Conservation (phyloP, 1,140 invertebrate species). For the Drosophila persimilis region DNA sequence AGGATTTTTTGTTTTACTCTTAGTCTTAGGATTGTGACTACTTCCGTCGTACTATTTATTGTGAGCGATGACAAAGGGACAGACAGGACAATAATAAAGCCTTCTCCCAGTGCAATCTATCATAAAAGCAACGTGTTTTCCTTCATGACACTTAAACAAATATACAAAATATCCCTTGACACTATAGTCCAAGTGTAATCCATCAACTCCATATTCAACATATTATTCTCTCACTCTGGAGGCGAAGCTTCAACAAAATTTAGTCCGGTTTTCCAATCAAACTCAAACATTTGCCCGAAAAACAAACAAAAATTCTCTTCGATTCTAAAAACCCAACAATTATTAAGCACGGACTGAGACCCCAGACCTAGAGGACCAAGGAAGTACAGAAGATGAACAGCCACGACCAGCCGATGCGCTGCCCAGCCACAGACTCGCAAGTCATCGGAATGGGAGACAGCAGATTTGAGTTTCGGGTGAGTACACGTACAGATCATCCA, state of each 20-base stretch:
- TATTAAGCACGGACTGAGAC: no score
- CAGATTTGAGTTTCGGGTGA: constrained; percentile 68
- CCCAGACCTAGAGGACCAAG: no score
- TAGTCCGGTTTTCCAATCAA: no score
- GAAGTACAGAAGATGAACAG: constrained; percentile 5
- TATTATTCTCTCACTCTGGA: no score
- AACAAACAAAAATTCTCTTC: no score
- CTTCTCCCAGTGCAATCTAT: constrained; percentile 12
- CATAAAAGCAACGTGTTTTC: neutral
- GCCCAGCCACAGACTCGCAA: constrained; percentile 11
- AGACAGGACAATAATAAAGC: neutral
- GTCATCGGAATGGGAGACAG: constrained; percentile 8
- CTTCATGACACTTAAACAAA: no score
- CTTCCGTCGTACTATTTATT: constrained; percentile 43
- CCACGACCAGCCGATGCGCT: constrained; percentile 27
- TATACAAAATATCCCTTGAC: no score
- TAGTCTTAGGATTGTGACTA: constrained; percentile 31
- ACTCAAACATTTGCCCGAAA: no score
- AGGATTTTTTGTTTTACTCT: constrained; percentile 33
- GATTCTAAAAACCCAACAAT: no score
- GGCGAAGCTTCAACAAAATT: no score
- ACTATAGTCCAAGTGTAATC: neutral
- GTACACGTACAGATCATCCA: neutral
- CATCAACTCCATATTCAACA: neutral
- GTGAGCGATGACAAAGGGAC: constrained; percentile 1